phyloP scores from a whole-genome alignment of 2,113 vertebrate species.

The Cettia cetti region DNA sequence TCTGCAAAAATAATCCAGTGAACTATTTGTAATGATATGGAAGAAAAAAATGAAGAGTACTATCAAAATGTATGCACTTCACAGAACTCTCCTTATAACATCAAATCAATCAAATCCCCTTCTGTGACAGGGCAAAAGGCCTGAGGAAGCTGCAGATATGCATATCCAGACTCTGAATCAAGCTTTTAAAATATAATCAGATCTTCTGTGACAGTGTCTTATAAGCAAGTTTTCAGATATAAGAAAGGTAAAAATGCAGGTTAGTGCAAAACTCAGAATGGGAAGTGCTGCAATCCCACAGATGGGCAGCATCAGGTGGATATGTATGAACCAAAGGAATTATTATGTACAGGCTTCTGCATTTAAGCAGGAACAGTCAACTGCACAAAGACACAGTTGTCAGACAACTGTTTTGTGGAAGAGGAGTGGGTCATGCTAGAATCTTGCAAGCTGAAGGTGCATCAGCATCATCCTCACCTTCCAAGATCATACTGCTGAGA shows the following conservation, averaged over 20 bases:
- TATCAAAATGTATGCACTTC: background rate
- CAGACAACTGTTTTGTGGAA: background rate
- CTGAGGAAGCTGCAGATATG: background rate
- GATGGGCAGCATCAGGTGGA: background rate
- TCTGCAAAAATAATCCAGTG: background rate
- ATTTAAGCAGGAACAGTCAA: background rate
- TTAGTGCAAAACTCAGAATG: background rate
- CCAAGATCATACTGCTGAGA: too few relatives aligned
- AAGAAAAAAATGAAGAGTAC: background rate
- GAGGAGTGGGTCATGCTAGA: background rate
- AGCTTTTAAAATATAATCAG: background rate
- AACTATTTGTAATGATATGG: background rate
- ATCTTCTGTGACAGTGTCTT: background rate
- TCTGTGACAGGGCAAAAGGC: background rate
- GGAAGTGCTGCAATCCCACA: background rate
- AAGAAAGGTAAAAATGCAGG: background rate
- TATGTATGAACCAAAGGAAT: background rate
- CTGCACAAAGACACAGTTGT: background rate
- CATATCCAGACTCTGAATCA: background rate
- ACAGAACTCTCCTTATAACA: background rate
- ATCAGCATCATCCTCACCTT: background rate
- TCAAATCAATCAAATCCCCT: background rate
- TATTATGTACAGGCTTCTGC: background rate
- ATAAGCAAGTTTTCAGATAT: background rate
- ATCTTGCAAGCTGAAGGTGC: background rate